A percentile compares a stretch with the other conserved stretches of the same genome.
These are phyloP conservation scores for Atherinomorus stipes DNA, from an alignment of 2,113 vertebrate species.

Conservation along the genomic window DNA sequence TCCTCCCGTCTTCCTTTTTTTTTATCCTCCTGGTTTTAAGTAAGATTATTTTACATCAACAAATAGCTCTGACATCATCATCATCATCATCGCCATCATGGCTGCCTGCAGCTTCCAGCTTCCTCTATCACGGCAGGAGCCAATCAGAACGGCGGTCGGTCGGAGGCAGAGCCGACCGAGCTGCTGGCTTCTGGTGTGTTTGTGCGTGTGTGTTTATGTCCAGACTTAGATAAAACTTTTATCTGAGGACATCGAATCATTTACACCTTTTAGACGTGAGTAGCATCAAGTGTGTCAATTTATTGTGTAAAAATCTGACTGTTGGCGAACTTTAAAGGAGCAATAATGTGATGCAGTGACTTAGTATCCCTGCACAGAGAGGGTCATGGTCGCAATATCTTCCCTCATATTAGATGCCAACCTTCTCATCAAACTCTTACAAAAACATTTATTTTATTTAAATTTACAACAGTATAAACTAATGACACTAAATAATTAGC, in stretches of 20 bases:
- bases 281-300: not conserved
- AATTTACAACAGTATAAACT: too few relatives aligned
- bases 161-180: not conserved
- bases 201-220: conserved; percentile 21
- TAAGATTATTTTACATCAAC: conserved; percentile 2
- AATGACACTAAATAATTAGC: too few relatives aligned
- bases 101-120: conserved; percentile 68
- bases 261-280: too few relatives aligned
- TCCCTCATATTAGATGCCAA: too few relatives aligned
- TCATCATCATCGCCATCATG: conserved; percentile 53
- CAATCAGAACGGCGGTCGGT: not conserved
- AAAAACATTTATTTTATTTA: too few relatives aligned
- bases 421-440: too few relatives aligned
- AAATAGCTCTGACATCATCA: conserved; percentile 53
- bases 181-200: not conserved
- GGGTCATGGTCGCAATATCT: too few relatives aligned
- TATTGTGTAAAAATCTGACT: not conserved
- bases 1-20: conserved; percentile 2
- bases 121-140: conserved; percentile 45
- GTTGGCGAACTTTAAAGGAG: too few relatives aligned
- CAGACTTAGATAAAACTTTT: not conserved
- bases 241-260: not conserved
- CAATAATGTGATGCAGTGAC: too few relatives aligned
- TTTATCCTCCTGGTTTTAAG: conserved; percentile 24
- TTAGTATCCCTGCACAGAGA: too few relatives aligned